Percentiles rank a stretch among this genome's conserved stretches.
phyloP scores from a whole-genome alignment of 1,140 invertebrate genomes.

The Drosophila subobscura region DNA sequence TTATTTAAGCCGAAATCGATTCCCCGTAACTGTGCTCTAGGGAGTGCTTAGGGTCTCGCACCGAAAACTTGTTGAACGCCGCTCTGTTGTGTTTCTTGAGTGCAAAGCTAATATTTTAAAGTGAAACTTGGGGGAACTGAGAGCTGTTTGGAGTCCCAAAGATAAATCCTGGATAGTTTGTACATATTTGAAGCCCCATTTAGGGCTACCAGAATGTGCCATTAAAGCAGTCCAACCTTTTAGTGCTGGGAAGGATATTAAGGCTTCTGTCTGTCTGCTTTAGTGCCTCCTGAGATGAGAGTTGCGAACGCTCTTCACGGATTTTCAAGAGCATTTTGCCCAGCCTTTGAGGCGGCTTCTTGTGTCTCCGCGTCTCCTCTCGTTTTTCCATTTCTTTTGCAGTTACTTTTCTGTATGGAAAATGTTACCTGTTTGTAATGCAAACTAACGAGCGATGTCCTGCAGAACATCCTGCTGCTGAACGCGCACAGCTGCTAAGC shows the following conservation, averaged over 20 bases:
- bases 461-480: constrained; percentile 17
- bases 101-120: not conserved
- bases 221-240: no score
- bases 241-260: no score
- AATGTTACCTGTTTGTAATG: constrained; percentile 54
- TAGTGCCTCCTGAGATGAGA: no score
- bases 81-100: not conserved
- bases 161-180: no score
- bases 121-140: not conserved
- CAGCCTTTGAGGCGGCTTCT: no score
- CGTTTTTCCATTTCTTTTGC: constrained; percentile 23
- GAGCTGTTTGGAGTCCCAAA: no score
- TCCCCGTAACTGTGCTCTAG: not conserved
- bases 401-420: constrained; percentile 11
- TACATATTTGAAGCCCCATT: no score
- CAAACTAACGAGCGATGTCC: constrained; percentile 58
- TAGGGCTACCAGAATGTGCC: no score
- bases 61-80: not conserved
- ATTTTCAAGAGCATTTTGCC: no score
- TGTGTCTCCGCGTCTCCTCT: not conserved
- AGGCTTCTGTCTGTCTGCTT: no score
- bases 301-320: no score
- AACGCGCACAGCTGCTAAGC: constrained; percentile 15
- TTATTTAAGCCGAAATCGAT: constrained; percentile 33
- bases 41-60: not conserved